Evolutionary conservation across 2,888 invertebrate species (phyloP), one percentile per base, ranked within the genome.

Genomic region (Clistopyga incitator): DNA sequence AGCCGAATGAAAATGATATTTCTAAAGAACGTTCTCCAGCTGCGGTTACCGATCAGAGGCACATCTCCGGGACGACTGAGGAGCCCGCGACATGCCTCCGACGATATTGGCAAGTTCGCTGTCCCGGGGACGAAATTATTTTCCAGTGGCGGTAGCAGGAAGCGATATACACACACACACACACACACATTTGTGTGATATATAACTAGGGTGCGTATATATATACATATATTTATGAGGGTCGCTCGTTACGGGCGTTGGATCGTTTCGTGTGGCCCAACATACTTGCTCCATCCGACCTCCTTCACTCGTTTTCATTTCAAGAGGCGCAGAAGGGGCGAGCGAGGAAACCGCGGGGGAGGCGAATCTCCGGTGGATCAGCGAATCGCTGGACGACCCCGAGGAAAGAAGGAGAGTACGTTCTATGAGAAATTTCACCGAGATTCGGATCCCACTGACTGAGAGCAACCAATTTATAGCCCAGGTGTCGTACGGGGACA

Each of bases 41-140:
- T 71, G 20, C 42, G 64, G 13, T 79, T 82, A 89, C 91, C 88
- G 90, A 89, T 89, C 91, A 89, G 87, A 88, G 88, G 87, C 89
- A 86, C 90, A 92, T 91, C 92, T 90, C 90, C 88, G 88, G 88
- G 87, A 86, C 88, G 90, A 92, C 92, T 92, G 92, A 90, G 88
- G 87, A 86, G 86, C 77, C 56, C 72, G 78, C 81, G 80, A 78
- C 72, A 86, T 84, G 86, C 82, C 84, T 85, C 86, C 86, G 87
- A 87, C 71, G 78, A 77, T 87, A 87, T 88, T 88, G 87, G 87
- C 87, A 87, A 88, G 85, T 86, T 88, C 86, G 86, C 85, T 82
- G 86, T 83, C 84, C 86, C 85, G 85, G 86, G 80, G 82, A 84
- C 84, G 59, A 86, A 87, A 88, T 87, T 88, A 87, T 88, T 89